Percentiles rank a stretch among this genome's conserved stretches.
phyloP scores from a whole-genome alignment of 2,888 invertebrate species.

The Chaetogeoica ovagalla region DNA sequence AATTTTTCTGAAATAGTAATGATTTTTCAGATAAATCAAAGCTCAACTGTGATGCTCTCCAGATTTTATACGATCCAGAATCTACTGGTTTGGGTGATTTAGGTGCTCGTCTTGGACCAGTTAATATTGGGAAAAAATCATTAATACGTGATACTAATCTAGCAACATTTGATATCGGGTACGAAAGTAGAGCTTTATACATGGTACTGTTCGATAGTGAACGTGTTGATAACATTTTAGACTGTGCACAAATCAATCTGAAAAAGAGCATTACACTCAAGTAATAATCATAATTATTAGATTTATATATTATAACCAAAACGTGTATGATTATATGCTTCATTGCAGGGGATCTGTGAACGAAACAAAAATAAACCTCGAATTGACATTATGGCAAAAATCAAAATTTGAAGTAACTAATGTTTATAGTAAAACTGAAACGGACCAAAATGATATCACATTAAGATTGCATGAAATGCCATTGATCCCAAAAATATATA shows the following conservation, averaged over 20 bases:
- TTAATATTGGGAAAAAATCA: conserved; percentile 67
- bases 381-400: conserved; percentile 75
- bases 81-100: conserved; percentile 76
- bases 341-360: conserved; percentile 68
- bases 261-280: conserved; percentile 70
- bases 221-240: conserved; percentile 75
- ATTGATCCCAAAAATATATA: conserved; percentile 36
- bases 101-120: conserved; percentile 73
- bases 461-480: conserved; percentile 44
- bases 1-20: background rate
- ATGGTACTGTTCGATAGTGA: conserved; percentile 79
- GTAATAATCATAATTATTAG: conserved; percentile 63
- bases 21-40: conserved; percentile 66
- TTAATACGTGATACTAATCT: conserved; percentile 74
- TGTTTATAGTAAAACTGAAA: conserved; percentile 34
- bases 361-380: conserved; percentile 78
- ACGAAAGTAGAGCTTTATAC: conserved; percentile 76
- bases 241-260: conserved; percentile 79
- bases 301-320: conserved; percentile 12
- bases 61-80: conserved; percentile 78
- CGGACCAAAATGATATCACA: conserved; percentile 20
- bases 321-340: conserved; percentile 19
- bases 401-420: conserved; percentile 77
- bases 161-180: conserved; percentile 73
- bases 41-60: conserved; percentile 81